Evolutionary conservation across 2,888 invertebrate species (phyloP), one percentile per base, ranked within the genome.

Genomic region (Sarcophaga carnaria): DNA sequence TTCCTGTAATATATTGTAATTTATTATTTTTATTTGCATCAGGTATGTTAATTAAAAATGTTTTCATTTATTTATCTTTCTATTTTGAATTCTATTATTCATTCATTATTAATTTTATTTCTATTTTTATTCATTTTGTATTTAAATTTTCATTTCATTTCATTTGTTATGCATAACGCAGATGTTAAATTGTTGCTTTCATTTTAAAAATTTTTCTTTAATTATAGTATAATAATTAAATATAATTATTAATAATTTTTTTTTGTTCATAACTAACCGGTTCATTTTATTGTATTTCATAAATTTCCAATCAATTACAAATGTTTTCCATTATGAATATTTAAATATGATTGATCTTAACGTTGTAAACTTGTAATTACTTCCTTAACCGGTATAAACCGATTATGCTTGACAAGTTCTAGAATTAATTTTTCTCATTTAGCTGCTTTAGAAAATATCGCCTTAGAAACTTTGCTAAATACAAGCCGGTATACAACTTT

Each of bases 11-110:
- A 17, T 59, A 17, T 59, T 14, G 14, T 59, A 59, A 59, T 59
- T 59, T 14, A 17, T 59, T 59, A 17, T 17, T 59, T 0, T 1
- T 59, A 59, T 17, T 59, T 59, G 59, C 72, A n/a, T 22, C 66
- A 60, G 82, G 77, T 83, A 77, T 77, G 64, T 20, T 66, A 22
- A 70, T 63, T 81, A 70, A 37, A n/a, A 47, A 60, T 47, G 60
- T 60, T 60, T 37, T 47, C 17, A 47, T 71, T 64, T 37, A 37
- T 37, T 37, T 37, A 37, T 37, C 37, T 37, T 37, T 37, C 37
- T 37, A 37, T 37, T 37, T 37, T 37, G 10, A 37, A 37, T 8
- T 37, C 37, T 37, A 37, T 37, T 37, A 37, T 54, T 54, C 17
- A 14, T 17, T 54, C 54, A 54, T 54, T 54, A 12, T 49, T 12